Percentiles rank a stretch among this genome's conserved stretches.
Conservation (phyloP, 2,888 invertebrate genomes). For the Drosophila neotestacea region DNA sequence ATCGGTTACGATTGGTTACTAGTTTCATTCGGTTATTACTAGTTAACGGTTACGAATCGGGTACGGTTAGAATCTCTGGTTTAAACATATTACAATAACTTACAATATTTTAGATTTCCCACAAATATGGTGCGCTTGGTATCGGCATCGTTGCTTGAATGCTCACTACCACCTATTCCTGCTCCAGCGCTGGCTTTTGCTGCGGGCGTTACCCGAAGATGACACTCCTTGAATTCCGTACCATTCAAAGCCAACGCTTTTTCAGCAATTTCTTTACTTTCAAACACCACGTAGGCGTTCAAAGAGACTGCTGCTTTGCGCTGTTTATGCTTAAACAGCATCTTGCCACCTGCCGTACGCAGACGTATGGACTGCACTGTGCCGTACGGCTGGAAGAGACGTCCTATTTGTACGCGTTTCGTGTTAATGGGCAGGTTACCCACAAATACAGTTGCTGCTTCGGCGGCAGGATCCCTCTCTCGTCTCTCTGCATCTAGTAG, state of each 20-base stretch:
- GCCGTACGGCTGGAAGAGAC: slow-evolving; percentile 75
- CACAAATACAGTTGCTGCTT: slow-evolving; percentile 82
- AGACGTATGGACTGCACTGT: slow-evolving; percentile 78
- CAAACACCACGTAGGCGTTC: slow-evolving; percentile 83
- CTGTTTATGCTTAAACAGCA: slow-evolving; percentile 78
- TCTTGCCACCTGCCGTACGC: slow-evolving; percentile 81
- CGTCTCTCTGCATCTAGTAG: slow-evolving; percentile 44
- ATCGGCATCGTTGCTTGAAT: slow-evolving; percentile 49
- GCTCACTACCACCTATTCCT: slow-evolving; percentile 1
- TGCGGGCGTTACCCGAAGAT: slow-evolving; percentile 80
- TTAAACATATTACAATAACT: not conserved
- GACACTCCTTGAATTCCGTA: slow-evolving; percentile 77
- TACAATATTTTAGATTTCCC: slow-evolving; percentile 84
- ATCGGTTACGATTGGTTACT: too few relatives aligned
- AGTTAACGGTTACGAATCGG: too few relatives aligned
- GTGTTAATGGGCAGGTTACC: slow-evolving; percentile 84
- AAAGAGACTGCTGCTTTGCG: slow-evolving; percentile 77
- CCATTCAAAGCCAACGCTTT: slow-evolving; percentile 82
- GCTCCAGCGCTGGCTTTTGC: slow-evolving; percentile 19
- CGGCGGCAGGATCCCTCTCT: slow-evolving; percentile 57
- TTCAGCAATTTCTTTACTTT: slow-evolving; percentile 65
- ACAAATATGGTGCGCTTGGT: slow-evolving; percentile 82
- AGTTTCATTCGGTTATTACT: too few relatives aligned
- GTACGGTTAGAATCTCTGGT: too few relatives aligned
- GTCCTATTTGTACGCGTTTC: slow-evolving; percentile 80